These are phyloP conservation scores for Brachionus paranguensis DNA, from an alignment of 1,140 invertebrate genomes.

Conservation along the genomic window DNA sequence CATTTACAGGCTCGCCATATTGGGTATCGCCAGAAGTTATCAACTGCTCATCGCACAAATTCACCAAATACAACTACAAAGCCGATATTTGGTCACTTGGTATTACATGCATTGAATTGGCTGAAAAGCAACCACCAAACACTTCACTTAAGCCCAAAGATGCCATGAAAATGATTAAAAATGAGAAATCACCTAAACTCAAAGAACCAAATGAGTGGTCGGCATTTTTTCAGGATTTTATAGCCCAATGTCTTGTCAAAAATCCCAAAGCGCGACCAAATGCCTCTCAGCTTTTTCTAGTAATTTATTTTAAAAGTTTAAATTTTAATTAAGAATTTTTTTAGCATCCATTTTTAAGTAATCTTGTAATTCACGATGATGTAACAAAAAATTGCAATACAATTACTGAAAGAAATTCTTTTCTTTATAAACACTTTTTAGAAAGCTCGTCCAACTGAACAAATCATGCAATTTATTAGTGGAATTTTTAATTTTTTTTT, in stretches of 20 bases:
- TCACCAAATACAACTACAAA: constrained; percentile 69
- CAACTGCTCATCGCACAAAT: background rate
- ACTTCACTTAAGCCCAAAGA: constrained; percentile 99
- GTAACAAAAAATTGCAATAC: background rate
- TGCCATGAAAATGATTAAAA: constrained; percentile 96
- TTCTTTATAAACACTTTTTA: background rate
- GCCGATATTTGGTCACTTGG: constrained; percentile 75
- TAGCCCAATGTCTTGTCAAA: constrained; percentile 59
- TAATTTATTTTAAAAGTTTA: background rate
- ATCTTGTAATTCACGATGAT: background rate
- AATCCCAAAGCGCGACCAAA: background rate
- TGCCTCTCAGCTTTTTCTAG: background rate
- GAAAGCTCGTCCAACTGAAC: background rate
- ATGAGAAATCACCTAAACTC: constrained; percentile 91
- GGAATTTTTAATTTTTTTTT: background rate
- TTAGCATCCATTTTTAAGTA: background rate
- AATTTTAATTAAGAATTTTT: background rate
- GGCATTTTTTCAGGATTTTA: constrained; percentile 85
- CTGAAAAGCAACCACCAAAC: constrained; percentile 95
- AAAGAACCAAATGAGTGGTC: constrained; percentile 57
- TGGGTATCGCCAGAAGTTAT: constrained; percentile 89
- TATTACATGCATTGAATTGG: constrained; percentile 97
- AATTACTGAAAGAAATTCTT: background rate
- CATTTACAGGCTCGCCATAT: constrained; percentile 94
- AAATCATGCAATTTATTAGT: background rate